A percentile compares a stretch with the other conserved stretches of the same genome.
These are phyloP conservation scores for Marmota flaviventris DNA, from an alignment of 2,113 vertebrate species.

Conservation along the genomic window DNA sequence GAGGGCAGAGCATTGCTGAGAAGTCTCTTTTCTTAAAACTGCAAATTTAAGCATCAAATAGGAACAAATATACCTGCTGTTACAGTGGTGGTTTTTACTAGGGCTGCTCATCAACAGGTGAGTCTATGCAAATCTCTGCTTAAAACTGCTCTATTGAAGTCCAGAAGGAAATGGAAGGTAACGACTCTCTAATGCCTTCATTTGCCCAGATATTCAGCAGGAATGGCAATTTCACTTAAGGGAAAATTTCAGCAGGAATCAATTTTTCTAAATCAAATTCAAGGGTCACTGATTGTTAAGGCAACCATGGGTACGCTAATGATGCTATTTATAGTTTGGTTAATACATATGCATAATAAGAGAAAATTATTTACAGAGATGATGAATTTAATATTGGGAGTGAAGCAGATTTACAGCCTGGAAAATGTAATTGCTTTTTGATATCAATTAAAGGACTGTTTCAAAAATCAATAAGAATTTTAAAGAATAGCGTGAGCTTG, in stretches of 20 bases:
- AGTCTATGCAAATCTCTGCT: conserved; percentile 57
- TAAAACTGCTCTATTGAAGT: conserved; percentile 56
- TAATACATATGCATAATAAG: conserved; percentile 80
- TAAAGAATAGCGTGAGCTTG: conserved; percentile 77
- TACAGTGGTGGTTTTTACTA: conserved; percentile 44
- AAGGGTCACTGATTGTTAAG: conserved; percentile 84
- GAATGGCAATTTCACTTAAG: conserved; percentile 80
- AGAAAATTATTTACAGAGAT: conserved; percentile 83
- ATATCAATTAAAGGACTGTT: conserved; percentile 85
- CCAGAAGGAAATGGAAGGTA: conserved; percentile 69
- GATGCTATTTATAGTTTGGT: conserved; percentile 82
- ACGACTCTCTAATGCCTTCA: conserved; percentile 71
- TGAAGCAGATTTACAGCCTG: conserved; percentile 81
- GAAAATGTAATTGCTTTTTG: conserved; percentile 85
- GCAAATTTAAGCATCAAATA: background rate
- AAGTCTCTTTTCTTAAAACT: background rate
- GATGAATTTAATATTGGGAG: conserved; percentile 82
- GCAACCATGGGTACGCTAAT: conserved; percentile 70
- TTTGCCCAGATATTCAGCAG: conserved; percentile 62
- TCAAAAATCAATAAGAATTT: conserved; percentile 85
- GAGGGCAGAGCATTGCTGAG: background rate
- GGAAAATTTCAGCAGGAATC: conserved; percentile 78
- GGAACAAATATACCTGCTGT: background rate
- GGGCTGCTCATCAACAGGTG: conserved; percentile 56
- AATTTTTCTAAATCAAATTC: conserved; percentile 83